Base-by-base conservation (phyloP, 2,888 invertebrate species). In the Peribatodes rhomboidaria region DNA sequence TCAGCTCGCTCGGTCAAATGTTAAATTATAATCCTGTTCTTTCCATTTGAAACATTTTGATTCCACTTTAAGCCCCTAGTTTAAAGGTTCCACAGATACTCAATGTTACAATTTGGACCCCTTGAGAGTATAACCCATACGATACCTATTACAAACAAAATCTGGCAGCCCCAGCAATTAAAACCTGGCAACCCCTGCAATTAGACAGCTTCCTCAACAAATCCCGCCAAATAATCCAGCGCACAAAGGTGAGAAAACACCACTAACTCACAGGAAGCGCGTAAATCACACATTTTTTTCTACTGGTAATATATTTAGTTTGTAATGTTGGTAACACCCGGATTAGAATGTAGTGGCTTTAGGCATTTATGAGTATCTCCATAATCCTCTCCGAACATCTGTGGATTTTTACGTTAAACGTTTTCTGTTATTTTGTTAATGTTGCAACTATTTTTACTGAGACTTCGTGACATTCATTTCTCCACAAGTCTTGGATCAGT, bases 241-340 rank as follows among this genome's bases (percentile, higher is more conserved):
- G 55, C 59, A 37, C 68, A 74, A 78, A 78, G 78, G 78, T 78
- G 78, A 67, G 69, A 75, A 73, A 78, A 78, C 78, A 77, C 16
- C 70, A 70, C 66, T 78, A 76, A 73, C 68, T 77, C 75, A 73
- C 69, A 75, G 75, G 74, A 75, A 70, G 70, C 60, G 54, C 70
- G 72, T 76, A 72, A 70, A 76, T 77, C 74, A 73, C 52, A 37
- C 14, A 50, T 64, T 71, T 71, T n/a, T 77, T 76, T 76, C 72
- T 68, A 52, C 60, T 66, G 65, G 67, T 72, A 68, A 71, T 69
- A 68, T 56, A 68, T 66, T 62, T 57, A 60, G 44, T 33, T 55
- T 22, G 20, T 47, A 57, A 49, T 54, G 53, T 50, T 65, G 58
- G 65, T 65, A 61, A 57, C 47, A 37, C 65, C 49, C 37, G 70